Conservation (phyloP, 2,797 vertebrate species). For the Melanitta fusca region DNA sequence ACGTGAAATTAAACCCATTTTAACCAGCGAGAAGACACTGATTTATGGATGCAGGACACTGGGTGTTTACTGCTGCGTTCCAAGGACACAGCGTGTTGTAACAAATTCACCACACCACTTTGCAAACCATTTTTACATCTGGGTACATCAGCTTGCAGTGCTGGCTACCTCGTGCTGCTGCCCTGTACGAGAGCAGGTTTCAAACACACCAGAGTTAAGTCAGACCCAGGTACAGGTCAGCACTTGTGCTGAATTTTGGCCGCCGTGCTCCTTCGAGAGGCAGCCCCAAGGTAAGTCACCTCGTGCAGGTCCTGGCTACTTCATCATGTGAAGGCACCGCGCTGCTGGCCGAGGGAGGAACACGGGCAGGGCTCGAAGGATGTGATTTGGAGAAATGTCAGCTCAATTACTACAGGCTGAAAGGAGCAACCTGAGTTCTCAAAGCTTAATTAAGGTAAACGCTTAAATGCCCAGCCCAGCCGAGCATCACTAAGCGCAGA, state of each 20-base stretch:
- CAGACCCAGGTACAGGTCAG: background rate
- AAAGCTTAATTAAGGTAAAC: background rate
- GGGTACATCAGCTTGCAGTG: background rate
- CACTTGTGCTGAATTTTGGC: background rate
- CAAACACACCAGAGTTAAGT: background rate
- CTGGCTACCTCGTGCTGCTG: background rate
- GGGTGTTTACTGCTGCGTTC: background rate
- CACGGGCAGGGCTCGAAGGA: background rate
- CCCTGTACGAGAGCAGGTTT: background rate
- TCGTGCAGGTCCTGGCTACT: background rate
- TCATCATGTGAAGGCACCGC: background rate
- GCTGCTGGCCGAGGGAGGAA: background rate
- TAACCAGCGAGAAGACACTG: background rate
- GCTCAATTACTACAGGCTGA: background rate
- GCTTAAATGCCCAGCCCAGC: background rate
- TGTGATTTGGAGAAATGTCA: background rate
- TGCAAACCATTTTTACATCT: background rate
- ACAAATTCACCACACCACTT: background rate
- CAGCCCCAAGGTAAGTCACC: background rate
- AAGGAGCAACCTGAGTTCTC: background rate
- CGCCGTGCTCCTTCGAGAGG: background rate
- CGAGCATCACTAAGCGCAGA: background rate
- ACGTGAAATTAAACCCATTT: background rate
- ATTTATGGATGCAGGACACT: background rate
- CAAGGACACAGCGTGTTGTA: background rate